phyloP scores from a whole-genome alignment of 2,888 invertebrate species.

The Watsonalla binaria region DNA sequence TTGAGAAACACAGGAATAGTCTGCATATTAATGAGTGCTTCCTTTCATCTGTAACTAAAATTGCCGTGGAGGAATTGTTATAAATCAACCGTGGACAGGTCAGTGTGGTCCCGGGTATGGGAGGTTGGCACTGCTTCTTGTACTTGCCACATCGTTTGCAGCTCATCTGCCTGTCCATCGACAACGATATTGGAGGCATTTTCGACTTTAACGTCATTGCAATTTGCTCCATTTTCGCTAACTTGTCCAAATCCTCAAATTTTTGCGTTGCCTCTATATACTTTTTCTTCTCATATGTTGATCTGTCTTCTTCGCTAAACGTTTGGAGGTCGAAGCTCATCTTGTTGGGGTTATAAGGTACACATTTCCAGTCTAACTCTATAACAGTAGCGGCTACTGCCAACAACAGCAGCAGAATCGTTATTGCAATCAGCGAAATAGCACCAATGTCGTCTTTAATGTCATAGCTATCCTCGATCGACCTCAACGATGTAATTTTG shows the following conservation, averaged over 20 bases:
- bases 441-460: slow-evolving; percentile 47
- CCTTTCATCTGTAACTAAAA: slow-evolving; percentile 45
- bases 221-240: slow-evolving; percentile 42
- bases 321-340: slow-evolving; percentile 61
- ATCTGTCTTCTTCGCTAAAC: slow-evolving; percentile 38
- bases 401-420: slow-evolving; percentile 42
- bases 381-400: slow-evolving; percentile 62
- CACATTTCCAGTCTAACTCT: slow-evolving; percentile 57
- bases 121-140: slow-evolving; percentile 55
- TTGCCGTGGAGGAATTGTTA: slow-evolving; percentile 49
- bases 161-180: slow-evolving; percentile 50
- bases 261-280: slow-evolving; percentile 29
- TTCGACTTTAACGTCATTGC: slow-evolving; percentile 44
- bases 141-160: slow-evolving; percentile 67
- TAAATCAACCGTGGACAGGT: slow-evolving; percentile 48
- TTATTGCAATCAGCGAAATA: slow-evolving; percentile 43
- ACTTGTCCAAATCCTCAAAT: slow-evolving; percentile 35
- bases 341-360: slow-evolving; percentile 37
- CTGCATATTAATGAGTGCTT: slow-evolving; percentile 41
- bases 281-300: slow-evolving; percentile 24
- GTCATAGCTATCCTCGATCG: slow-evolving; percentile 41
- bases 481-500: slow-evolving; percentile 45
- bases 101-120: slow-evolving; percentile 30
- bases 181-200: slow-evolving; percentile 56
- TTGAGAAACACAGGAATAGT: slow-evolving; percentile 61